Evolutionary conservation across 2,888 invertebrate genomes (phyloP).

Genomic region (Stenichneumon culpator): DNA sequence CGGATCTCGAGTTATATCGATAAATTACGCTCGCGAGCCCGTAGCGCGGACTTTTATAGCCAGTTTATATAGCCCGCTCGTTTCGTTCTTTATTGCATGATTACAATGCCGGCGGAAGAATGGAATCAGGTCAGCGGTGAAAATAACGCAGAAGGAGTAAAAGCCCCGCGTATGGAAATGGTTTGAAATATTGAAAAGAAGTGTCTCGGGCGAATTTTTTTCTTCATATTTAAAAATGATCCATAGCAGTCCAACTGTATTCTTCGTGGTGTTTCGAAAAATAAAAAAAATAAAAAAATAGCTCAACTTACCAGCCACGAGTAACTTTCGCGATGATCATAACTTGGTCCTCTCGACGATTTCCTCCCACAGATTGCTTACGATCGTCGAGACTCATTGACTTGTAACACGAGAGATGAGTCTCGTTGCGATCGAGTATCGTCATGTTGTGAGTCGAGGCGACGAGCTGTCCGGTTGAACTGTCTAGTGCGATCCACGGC

Average conservation of each 20-base stretch:
- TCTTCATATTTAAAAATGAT: not conserved
- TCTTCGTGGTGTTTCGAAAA: not conserved
- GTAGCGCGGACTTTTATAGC: conserved; percentile 13
- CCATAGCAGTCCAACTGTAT: not conserved
- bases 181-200: not conserved
- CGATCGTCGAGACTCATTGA: conserved; percentile 73
- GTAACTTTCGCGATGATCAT: conserved; percentile 80
- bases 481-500: conserved; percentile 81
- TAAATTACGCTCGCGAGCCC: not conserved
- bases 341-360: conserved; percentile 73
- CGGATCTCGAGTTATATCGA: conserved; percentile 11
- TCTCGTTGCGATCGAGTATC: conserved; percentile 80
- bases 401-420: conserved; percentile 78
- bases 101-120: conserved; percentile 20
- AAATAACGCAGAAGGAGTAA: conserved; percentile 1
- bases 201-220: not conserved
- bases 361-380: conserved; percentile 56
- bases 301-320: conserved; percentile 79
- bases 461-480: conserved; percentile 71
- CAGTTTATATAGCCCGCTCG: conserved; percentile 8
- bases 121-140: conserved; percentile 13
- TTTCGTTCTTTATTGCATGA: conserved; percentile 24
- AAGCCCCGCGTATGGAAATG: not conserved
- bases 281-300: not conserved
- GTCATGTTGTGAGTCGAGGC: conserved; percentile 80